Base-by-base conservation (phyloP, 1,140 invertebrate species). In the Potamilus streckersoni region DNA sequence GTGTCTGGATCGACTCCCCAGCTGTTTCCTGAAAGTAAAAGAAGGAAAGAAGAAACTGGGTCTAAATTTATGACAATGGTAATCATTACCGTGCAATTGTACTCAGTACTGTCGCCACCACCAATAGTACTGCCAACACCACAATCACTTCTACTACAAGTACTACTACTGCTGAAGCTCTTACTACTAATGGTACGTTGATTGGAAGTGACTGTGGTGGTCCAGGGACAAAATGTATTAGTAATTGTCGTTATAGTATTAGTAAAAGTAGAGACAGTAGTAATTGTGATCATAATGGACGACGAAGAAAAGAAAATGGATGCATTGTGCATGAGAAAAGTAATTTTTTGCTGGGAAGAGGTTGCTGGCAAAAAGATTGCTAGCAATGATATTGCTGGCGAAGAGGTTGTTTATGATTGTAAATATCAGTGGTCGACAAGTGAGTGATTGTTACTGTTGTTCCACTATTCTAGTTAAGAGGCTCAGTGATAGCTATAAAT, bases 21-120 rank as follows among this genome's bases (percentile, higher is more conserved):
- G 56, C 74, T 80, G 71, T 82, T 88, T 13, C 65, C 78, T 80
- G 63, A 49, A 72, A 55, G 6, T 20, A 57, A 16, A 73, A 58
- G 13, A 11, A 56, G n/a, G 14, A 65, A 56, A 20, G 23, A 71
- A 69, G 12, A 49, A 49, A 49, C 6, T 49, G 38, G 6, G 38
- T 49, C 38, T 49, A 6, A 49, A 49, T 49, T 49, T 49, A 49
- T 49, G 38, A 49, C 6, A 8, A 49, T 49, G 38, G 38, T 49
- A 49, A 49, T 49, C 38, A 6, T 49, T 49, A 49, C 38, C 6
- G 38, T 49, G 38, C 38, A 49, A 11, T 49, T 8, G 6, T 49
- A 49, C 38, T 49, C 38, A 49, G 38, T 49, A 49, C 38, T 49
- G 11, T 11, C 38, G 6, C 38, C 38, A 49, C 38, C 38, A 49